A percentile compares a stretch with the other conserved stretches of the same genome.
Evolutionary conservation across 2,113 vertebrate genomes (phyloP).

Genomic region (Albula goreensis): DNA sequence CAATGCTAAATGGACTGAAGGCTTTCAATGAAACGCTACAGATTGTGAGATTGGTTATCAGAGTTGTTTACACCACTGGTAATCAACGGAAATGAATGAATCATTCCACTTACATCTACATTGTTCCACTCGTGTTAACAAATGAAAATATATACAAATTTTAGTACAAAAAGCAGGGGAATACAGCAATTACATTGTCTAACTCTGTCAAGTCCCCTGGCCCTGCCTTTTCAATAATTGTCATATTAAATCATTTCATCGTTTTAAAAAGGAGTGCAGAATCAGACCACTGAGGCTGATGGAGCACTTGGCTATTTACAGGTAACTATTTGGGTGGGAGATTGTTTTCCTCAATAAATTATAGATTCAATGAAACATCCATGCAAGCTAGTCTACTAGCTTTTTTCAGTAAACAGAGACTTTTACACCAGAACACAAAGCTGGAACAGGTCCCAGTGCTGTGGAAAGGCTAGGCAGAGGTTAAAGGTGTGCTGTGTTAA

Average conservation of each 20-base stretch:
- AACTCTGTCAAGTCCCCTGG: constrained; percentile 44
- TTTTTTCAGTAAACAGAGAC: constrained; percentile 82
- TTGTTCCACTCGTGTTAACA: constrained; percentile 78
- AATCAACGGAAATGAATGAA: constrained; percentile 14
- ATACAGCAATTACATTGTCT: constrained; percentile 50
- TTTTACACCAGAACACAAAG: constrained; percentile 71
- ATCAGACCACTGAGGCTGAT: constrained; percentile 83
- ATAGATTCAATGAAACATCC: constrained; percentile 91
- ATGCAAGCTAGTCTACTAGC: constrained; percentile 89
- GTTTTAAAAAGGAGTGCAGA: constrained; percentile 69
- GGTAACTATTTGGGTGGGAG: constrained; percentile 65
- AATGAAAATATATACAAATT: constrained; percentile 84
- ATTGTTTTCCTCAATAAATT: constrained; percentile 85
- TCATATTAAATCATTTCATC: constrained; percentile 46
- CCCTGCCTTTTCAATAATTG: constrained; percentile 36
- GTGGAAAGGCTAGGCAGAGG: constrained; percentile 28
- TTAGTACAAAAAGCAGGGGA: constrained; percentile 74
- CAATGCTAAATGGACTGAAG: constrained; percentile 18
- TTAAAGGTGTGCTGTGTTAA: constrained; percentile 60
- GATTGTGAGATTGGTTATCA: background rate
- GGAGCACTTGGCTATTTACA: constrained; percentile 90
- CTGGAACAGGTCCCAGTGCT: constrained; percentile 64
- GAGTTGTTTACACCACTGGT: constrained; percentile 56
- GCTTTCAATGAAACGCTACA: constrained; percentile 20
- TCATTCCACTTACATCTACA: constrained; percentile 79